Evolutionary conservation across 2,113 vertebrate species (phyloP).

Genomic region (Xenopus borealis): DNA sequence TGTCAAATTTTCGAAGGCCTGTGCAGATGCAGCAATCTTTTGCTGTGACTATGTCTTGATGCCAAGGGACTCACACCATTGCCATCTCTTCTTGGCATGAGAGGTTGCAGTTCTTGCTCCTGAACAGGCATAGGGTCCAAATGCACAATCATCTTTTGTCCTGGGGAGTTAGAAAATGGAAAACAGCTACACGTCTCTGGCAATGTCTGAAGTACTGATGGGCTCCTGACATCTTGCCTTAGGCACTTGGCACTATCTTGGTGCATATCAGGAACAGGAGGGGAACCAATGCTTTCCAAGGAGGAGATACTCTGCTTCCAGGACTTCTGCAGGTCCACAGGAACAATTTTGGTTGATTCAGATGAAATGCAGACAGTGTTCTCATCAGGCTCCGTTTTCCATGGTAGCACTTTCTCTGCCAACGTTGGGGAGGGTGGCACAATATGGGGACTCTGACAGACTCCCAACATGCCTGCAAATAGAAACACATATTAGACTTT

Average conservation of each 20-base stretch:
- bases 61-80: constrained; percentile 5
- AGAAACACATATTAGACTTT: constrained; percentile 5
- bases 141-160: constrained; percentile 63
- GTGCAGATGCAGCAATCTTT: constrained; percentile 24
- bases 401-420: constrained; percentile 82
- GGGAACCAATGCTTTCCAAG: constrained; percentile 88
- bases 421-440: constrained; percentile 70
- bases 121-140: constrained; percentile 48
- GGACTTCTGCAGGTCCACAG: constrained; percentile 86
- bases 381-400: constrained; percentile 81
- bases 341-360: constrained; percentile 94
- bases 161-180: constrained; percentile 63
- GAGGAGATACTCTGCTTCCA: constrained; percentile 98
- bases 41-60: constrained; percentile 8
- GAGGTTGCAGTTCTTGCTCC: constrained; percentile 79
- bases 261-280: constrained; percentile 61
- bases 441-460: constrained; percentile 73
- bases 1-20: constrained; percentile 27
- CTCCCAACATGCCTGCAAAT: constrained; percentile 68
- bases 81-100: constrained; percentile 54
- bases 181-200: constrained; percentile 65
- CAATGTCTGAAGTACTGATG: constrained; percentile 46
- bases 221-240: constrained; percentile 60
- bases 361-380: constrained; percentile 84
- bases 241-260: constrained; percentile 58